Evolutionary conservation across 1,140 invertebrate genomes (phyloP).

Genomic region (Nasonia vitripennis): DNA sequence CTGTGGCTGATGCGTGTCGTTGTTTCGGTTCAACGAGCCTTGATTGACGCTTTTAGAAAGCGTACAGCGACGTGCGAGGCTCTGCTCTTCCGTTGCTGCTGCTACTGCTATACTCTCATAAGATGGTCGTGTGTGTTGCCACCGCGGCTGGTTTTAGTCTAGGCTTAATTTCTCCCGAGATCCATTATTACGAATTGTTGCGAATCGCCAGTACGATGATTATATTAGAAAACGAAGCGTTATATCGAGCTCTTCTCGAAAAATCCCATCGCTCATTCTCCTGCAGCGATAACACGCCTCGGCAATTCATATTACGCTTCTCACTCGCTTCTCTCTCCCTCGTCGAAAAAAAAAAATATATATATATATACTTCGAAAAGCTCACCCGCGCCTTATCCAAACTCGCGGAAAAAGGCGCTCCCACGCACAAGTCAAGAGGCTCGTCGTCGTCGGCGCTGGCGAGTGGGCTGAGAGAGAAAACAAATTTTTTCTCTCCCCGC

Average conservation of each 20-base stretch:
- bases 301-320: background rate
- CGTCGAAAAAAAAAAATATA: too few species aligned
- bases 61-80: background rate
- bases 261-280: background rate
- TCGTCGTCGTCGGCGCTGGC: background rate
- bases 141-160: too few species aligned
- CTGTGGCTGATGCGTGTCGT: too few species aligned
- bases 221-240: too few species aligned
- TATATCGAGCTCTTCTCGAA: background rate
- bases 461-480: background rate
- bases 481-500: background rate
- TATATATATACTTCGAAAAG: background rate
- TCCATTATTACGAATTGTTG: too few species aligned
- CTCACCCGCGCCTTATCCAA: too few species aligned
- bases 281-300: background rate
- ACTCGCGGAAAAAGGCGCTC: background rate
- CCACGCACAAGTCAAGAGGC: background rate
- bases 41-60: background rate
- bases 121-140: too few species aligned
- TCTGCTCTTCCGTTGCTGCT: background rate
- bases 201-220: too few species aligned
- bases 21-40: background rate
- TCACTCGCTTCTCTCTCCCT: background rate
- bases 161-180: too few species aligned
- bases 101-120: too few species aligned